These are phyloP conservation scores for Goniozus legneri DNA, from an alignment of 1,140 invertebrate species.

Conservation along the genomic window DNA sequence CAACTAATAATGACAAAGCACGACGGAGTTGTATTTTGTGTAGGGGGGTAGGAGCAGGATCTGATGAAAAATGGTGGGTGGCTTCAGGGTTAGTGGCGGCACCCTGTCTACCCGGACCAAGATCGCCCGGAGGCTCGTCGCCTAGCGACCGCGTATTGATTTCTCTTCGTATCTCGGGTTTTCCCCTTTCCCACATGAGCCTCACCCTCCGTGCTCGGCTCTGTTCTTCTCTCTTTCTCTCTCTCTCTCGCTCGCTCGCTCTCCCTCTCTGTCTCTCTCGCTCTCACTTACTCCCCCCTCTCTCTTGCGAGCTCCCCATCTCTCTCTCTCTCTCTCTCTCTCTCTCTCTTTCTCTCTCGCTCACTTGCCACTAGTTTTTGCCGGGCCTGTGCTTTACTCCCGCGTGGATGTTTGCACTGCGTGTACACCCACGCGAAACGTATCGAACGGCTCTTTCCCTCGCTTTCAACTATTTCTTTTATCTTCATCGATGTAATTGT, in stretches of 20 bases:
- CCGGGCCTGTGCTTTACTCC: background rate
- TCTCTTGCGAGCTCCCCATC: background rate
- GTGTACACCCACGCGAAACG: background rate
- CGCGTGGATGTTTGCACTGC: conserved; percentile 4
- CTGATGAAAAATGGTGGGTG: conserved; percentile 14
- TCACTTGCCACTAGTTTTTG: background rate
- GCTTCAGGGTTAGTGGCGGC: conserved; percentile 45
- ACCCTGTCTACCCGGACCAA: conserved; percentile 55
- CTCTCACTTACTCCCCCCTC: background rate
- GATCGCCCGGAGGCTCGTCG: conserved; percentile 54
- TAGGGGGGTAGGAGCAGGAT: background rate
- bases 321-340: background rate
- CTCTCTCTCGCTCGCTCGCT: conserved; percentile 9
- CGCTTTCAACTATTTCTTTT: too few species aligned
- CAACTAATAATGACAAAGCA: too few species aligned
- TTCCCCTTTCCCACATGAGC: conserved; percentile 38
- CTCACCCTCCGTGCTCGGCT: conserved; percentile 6
- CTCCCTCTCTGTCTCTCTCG: background rate
- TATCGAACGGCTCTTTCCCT: too few species aligned
- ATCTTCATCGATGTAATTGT: too few species aligned
- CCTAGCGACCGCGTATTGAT: conserved; percentile 55
- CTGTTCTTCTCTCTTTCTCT: conserved; percentile 11
- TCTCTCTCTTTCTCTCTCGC: background rate
- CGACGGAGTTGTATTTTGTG: conserved; percentile 1
- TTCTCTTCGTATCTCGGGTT: conserved; percentile 48